Base-by-base conservation (phyloP, 2,113 vertebrate genomes). In the Callipepla squamata region DNA sequence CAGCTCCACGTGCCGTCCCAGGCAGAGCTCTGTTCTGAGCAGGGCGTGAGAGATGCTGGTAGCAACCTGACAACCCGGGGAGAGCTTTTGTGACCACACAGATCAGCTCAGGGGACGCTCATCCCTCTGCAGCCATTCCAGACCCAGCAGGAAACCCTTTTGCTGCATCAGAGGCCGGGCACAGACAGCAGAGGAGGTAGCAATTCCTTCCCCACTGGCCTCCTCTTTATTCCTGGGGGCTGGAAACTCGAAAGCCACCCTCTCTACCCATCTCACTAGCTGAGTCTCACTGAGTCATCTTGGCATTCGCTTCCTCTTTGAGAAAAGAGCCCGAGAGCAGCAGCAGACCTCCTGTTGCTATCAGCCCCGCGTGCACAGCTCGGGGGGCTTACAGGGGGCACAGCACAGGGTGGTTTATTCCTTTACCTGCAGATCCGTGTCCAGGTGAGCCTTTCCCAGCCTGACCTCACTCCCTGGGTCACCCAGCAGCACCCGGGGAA, bases 221-320 rank as follows among this genome's bases (percentile, higher is more conserved):
- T 61, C 20, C 48, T 69, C 34, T 26, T 50, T 20, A 36, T 73
- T 59, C 88, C 34, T 66, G 30, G 82, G 69, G 73, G 47, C 75
- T 38, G 80, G 66, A 28, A 78, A 44, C 85, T 87, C 36, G 1
- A 13, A 25, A 53, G 74, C 91, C 50, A 0, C 91, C 93, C 92
- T 85, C 77, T 1, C 85, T 66, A 6, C 36, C 17, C 90, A 30
- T 44, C 74, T 42, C 3, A 0, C 77, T 75, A 7, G 19, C 94
- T 70, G 84, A 36, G 70, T 59, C 79, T 81, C 85, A 61, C 89
- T 96, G 96, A 96, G 78, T 96, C 95, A 95, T 87, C 85, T 42
- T 85, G 4, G 88, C 86, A 25, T 51, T 59, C 30, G 38, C 75
- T 16, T 59, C 20, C 17, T 2, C 85, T 67, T n/a, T 3, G 51